Percentiles rank a stretch among this genome's conserved stretches.
Conservation (phyloP, 2,113 vertebrate genomes). For the Phalacrocorax pelagicus region DNA sequence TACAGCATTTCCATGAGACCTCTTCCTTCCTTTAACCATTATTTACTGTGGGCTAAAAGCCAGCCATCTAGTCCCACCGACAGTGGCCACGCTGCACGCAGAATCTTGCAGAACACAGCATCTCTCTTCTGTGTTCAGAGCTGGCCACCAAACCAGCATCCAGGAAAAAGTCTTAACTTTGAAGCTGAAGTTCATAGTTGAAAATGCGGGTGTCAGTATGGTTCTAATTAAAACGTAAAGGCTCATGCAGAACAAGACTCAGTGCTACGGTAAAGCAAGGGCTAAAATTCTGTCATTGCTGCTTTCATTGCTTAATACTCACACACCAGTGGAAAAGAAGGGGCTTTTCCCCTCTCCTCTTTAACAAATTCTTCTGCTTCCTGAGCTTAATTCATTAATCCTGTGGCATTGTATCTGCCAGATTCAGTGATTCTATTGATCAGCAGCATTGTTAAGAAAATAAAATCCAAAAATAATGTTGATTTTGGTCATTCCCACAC, state of each 20-base stretch:
- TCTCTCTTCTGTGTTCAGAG: not conserved
- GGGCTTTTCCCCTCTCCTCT: not conserved
- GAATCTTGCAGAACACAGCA: not conserved
- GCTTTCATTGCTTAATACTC: constrained; percentile 48
- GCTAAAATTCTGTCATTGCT: constrained; percentile 31
- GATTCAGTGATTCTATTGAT: constrained; percentile 72
- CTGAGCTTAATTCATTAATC: constrained; percentile 72
- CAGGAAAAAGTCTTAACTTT: not conserved
- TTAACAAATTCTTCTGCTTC: constrained; percentile 57
- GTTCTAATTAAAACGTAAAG: constrained; percentile 64
- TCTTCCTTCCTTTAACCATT: not conserved
- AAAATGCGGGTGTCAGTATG: constrained; percentile 36
- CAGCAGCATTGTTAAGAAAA: constrained; percentile 71
- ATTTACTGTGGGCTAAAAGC: not conserved
- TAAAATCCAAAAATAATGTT: constrained; percentile 76
- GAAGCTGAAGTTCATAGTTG: constrained; percentile 22
- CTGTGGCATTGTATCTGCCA: constrained; percentile 67
- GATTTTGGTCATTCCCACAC: constrained; percentile 76
- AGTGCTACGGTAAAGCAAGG: constrained; percentile 6
- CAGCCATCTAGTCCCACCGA: not conserved
- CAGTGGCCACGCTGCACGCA: not conserved
- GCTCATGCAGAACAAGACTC: constrained; percentile 35
- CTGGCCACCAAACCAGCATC: not conserved
- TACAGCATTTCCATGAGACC: not conserved
- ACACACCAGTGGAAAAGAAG: constrained; percentile 36